These are phyloP conservation scores for Eretmodus cyanostictus DNA, from an alignment of 2,113 vertebrate genomes.

Conservation along the genomic window DNA sequence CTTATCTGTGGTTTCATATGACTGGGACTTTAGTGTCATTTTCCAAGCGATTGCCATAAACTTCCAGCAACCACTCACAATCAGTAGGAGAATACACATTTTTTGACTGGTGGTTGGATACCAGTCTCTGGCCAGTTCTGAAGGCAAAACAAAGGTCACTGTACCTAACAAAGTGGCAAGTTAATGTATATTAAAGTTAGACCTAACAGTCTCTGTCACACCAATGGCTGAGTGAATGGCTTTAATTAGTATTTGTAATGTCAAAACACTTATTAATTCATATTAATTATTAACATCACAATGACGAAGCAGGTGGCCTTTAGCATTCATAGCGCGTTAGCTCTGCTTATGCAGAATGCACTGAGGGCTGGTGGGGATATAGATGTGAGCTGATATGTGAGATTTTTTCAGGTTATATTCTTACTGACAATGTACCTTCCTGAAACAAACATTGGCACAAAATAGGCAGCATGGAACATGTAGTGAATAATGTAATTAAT, in stretches of 20 bases:
- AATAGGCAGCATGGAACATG: not conserved
- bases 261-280: not conserved
- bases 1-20: not conserved
- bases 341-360: not conserved
- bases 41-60: not conserved
- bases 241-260: not conserved
- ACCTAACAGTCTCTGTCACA: not conserved
- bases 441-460: not conserved
- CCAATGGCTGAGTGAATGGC: not conserved
- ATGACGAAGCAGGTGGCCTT: not conserved
- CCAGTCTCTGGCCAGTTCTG: not conserved
- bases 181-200: not conserved
- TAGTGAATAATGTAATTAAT: not conserved
- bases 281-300: not conserved
- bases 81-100: not conserved
- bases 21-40: not conserved
- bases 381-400: not conserved
- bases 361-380: not conserved
- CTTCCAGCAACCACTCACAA: not conserved
- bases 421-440: not conserved
- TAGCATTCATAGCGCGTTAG: not conserved
- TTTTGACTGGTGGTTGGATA: not conserved
- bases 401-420: not conserved
- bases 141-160: not conserved
- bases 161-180: not conserved